These are phyloP conservation scores for Diarsia brunnea DNA, from an alignment of 2,888 invertebrate genomes.

Conservation along the genomic window DNA sequence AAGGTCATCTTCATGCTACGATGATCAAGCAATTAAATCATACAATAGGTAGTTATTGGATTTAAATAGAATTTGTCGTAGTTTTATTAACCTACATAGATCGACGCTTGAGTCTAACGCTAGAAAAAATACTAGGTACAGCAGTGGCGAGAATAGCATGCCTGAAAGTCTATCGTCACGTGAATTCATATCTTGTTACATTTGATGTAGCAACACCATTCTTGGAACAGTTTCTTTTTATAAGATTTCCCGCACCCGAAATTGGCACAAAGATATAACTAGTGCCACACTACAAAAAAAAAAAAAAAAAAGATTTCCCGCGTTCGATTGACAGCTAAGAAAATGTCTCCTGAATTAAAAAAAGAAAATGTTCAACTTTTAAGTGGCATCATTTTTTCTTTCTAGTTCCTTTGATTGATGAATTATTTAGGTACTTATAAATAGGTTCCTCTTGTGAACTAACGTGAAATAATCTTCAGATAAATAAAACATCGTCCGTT, in stretches of 20 bases:
- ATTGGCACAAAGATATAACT: too few species aligned
- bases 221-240: background rate
- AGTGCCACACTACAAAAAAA: too few species aligned
- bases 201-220: background rate
- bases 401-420: too few species aligned
- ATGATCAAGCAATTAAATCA: constrained; percentile 52
- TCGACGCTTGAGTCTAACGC: background rate
- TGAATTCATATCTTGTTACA: background rate
- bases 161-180: background rate
- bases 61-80: constrained; percentile 41
- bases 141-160: background rate
- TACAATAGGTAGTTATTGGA: constrained; percentile 47
- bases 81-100: constrained; percentile 34
- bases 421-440: too few species aligned
- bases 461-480: too few species aligned
- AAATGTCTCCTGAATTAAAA: background rate
- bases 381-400: background rate
- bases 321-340: background rate
- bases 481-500: too few species aligned
- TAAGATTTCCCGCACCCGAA: too few species aligned
- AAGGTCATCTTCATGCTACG: constrained; percentile 59
- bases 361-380: background rate
- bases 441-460: too few species aligned
- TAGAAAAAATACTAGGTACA: background rate
- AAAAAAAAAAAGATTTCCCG: too few species aligned